Conservation (phyloP, 1,140 invertebrate species). For the Araneus ventricosus region DNA sequence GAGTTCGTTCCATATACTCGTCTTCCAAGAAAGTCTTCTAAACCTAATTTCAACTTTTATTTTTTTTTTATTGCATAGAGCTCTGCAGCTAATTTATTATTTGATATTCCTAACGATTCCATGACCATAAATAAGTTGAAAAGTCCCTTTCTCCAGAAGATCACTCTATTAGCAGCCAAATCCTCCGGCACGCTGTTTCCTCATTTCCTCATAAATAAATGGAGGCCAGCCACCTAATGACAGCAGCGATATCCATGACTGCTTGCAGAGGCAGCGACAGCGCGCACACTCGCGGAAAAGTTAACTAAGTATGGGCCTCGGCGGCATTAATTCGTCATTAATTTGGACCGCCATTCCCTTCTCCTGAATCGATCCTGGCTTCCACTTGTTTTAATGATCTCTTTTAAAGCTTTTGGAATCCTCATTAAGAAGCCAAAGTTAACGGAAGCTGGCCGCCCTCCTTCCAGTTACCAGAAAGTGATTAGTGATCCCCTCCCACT, state of each 20-base stretch:
- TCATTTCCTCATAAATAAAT: conserved; percentile 27
- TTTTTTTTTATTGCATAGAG: too few relatives aligned
- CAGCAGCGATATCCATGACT: conserved; percentile 37
- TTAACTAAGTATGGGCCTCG: conserved; percentile 50
- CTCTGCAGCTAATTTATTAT: not conserved
- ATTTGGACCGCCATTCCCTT: conserved; percentile 49
- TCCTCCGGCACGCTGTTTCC: not conserved
- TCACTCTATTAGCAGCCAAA: conserved; percentile 13
- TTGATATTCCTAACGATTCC: not conserved
- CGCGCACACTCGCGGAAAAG: conserved; percentile 28
- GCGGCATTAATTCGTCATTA: conserved; percentile 69
- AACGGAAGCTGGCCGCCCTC: conserved; percentile 21
- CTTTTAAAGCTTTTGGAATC: conserved; percentile 29
- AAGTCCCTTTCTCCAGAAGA: not conserved
- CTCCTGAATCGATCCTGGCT: conserved; percentile 22
- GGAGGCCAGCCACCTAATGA: conserved; percentile 38
- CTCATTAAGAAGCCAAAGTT: conserved; percentile 60
- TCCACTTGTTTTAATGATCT: conserved; percentile 55
- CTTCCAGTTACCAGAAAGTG: conserved; percentile 14
- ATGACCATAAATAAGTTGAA: not conserved
- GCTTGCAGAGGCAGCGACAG: not conserved
- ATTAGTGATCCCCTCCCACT: conserved; percentile 25
- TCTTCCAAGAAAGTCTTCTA: too few relatives aligned
- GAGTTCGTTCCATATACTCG: too few relatives aligned
- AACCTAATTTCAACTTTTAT: too few relatives aligned